Evolutionary conservation across 2,113 vertebrate genomes (phyloP), one percentile per base, ranked within the genome.

Genomic region (Strigops habroptila): DNA sequence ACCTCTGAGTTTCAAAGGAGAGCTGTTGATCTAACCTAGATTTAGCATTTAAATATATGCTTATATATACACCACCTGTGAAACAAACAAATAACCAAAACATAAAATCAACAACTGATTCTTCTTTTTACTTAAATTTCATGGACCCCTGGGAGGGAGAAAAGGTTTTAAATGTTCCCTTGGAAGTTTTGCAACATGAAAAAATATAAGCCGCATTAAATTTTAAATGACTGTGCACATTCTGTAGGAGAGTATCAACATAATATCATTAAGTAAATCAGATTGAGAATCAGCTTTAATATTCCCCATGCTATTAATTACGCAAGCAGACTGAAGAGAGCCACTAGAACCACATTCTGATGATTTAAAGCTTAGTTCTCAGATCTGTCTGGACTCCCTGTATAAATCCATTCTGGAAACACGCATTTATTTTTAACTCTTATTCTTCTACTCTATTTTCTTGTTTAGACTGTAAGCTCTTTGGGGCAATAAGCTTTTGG

Each of bases 261-360:
- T 53, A 53, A 41, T 68, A 86, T 71, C 82, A 75, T 74, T 78
- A 93, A 83, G 62, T 52, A 86, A 91, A 93, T 44, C 31, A 75
- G n/a, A 73, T 31, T 88, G 74, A 86, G 59, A 86, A 82, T 68
- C 57, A 90, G 73, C 52, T 92, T 84, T 52, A 91, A 68, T 79
- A 68, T 41, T 96, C 37, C 86, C 82, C 16, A 25, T 73, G 65
- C 49, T 86, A 73, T 60, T 91, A 83, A 86, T 91, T 94, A 91
- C 22, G 88, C 30, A 57, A 53, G 37, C 23, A 77, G 64, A 53
- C 52, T 44, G 65, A 91, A 37, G n/a, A 90, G 88, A 67, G 46
- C 63, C 39, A 81, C 77, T 65, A 62, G 57, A 86, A 94, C 83
- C 24, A 48, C 44, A 75, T 76, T 75, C 35, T 81, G 48, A 83